A percentile compares a stretch with the other conserved stretches of the same genome.
Evolutionary conservation across 2,113 vertebrate species (phyloP).

Genomic region (Scomber colias): DNA sequence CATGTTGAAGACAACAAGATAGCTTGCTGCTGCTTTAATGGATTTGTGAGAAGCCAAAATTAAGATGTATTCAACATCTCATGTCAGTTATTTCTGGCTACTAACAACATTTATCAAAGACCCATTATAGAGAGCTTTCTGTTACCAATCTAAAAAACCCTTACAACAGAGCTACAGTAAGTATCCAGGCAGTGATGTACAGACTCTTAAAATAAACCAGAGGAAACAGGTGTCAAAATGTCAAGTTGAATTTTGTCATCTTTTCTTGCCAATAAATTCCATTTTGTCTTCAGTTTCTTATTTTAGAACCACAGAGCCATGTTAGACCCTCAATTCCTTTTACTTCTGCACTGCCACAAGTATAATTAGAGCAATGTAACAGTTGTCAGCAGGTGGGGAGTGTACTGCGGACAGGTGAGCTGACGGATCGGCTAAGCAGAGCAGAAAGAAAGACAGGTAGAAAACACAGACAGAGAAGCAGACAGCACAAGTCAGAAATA

Average conservation of each 20-base stretch:
- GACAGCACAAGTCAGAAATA: constrained; percentile 37
- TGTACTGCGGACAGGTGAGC: not conserved
- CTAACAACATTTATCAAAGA: constrained; percentile 1
- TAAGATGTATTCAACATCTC: too few species aligned
- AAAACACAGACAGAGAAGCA: constrained; percentile 19
- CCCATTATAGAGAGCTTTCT: not conserved
- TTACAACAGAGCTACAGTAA: not conserved
- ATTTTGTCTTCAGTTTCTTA: constrained; percentile 23
- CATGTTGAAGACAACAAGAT: too few species aligned
- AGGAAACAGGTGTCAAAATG: constrained; percentile 53
- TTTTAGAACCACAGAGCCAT: constrained; percentile 20
- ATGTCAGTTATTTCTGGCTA: too few species aligned
- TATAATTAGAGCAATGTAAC: constrained; percentile 1
- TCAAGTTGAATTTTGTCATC: constrained; percentile 50
- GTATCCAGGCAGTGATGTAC: not conserved
- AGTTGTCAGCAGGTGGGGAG: not conserved
- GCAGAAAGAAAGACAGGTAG: not conserved
- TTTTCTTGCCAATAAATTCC: constrained; percentile 17
- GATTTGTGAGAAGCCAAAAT: too few species aligned
- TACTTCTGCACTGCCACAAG: constrained; percentile 5
- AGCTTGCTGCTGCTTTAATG: too few species aligned
- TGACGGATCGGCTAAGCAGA: constrained; percentile 4
- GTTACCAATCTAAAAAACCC: not conserved
- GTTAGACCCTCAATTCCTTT: not conserved
- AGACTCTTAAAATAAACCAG: not conserved